Base-by-base conservation (phyloP, 2,888 invertebrate species). In the Amphipyra tragopoginis region DNA sequence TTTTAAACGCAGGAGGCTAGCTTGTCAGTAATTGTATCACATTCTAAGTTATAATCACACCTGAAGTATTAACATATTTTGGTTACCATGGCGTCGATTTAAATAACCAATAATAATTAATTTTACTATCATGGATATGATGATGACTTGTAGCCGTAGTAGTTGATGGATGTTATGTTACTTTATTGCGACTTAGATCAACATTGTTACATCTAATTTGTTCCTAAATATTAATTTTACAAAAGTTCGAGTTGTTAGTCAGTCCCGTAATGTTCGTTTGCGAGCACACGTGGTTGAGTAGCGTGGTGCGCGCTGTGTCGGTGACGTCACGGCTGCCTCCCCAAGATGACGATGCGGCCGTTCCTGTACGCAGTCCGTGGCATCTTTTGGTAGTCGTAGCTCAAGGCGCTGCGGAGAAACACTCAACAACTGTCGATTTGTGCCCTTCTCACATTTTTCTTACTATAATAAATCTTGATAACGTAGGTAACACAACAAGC, bases 301-400 rank as follows among this genome's bases (percentile, higher is more conserved):
- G 40, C 8, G 40, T 13, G 13, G 45, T 13, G 10, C 54, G 33
- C 39, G 40, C 39, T 44, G 34, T 8, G 51, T 34, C n/a, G 34
- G 11, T 14, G 61, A 26, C 40, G 48, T 47, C 55, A 51, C 13
- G 36, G 62, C 26, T 5, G 38, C 26, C 36, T 52, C 72, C 75
- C 86, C 71, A 88, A 57, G 4, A 88, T 61, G 49, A 88, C 86
- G 55, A 89, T 82, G 33, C 84, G 83, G 10, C 89, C 90, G 70
- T 84, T 79, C 68, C 65, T 79, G 82, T 81, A 89, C 53, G 82
- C 77, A 56, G 86, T 82, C 51, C 76, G 75, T 57, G 84, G 86
- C 50, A 84, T 79, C 59, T 72, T 72, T 67, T 81, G 85, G 65
- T 70, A 75, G 56, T 57, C 73, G 53, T 44, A 65, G 39, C 63